These are phyloP conservation scores for Liopterus haemorrhoidalis DNA, from an alignment of 2,888 invertebrate genomes.

Conservation along the genomic window DNA sequence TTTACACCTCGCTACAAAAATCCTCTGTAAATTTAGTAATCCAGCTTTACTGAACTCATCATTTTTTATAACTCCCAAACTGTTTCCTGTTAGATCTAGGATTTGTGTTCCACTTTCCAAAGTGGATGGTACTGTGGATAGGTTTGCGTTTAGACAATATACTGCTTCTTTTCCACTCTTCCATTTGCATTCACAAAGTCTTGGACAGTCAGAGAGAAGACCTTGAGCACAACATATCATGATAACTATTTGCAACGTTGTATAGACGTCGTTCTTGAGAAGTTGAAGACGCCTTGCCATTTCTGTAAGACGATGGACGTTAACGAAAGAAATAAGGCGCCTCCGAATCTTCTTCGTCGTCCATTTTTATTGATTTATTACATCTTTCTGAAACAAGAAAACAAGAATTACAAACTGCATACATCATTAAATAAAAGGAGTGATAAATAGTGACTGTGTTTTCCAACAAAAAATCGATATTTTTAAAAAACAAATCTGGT, in stretches of 20 bases:
- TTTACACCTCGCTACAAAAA: constrained; percentile 66
- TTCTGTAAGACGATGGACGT: neutral
- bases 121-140: constrained; percentile 65
- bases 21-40: constrained; percentile 72
- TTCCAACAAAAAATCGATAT: too few relatives aligned
- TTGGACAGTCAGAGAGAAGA: constrained; percentile 60
- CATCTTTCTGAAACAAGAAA: constrained; percentile 5
- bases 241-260: constrained; percentile 27
- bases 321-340: constrained; percentile 7
- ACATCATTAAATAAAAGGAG: too few relatives aligned
- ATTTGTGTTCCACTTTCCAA: constrained; percentile 75
- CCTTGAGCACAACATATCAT: constrained; percentile 44
- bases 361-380: constrained; percentile 8
- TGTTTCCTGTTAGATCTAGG: constrained; percentile 71
- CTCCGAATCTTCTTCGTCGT: constrained; percentile 17
- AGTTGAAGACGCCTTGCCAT: constrained; percentile 8
- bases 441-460: too few relatives aligned
- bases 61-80: constrained; percentile 58
- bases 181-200: constrained; percentile 82
- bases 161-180: constrained; percentile 82
- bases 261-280: neutral
- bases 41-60: constrained; percentile 71
- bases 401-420: constrained; percentile 2
- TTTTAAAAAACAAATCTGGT: too few relatives aligned
- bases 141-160: constrained; percentile 68